Evolutionary conservation across 2,888 invertebrate species (phyloP), one percentile per base, ranked within the genome.

Genomic region (Eucera pruinosa): DNA sequence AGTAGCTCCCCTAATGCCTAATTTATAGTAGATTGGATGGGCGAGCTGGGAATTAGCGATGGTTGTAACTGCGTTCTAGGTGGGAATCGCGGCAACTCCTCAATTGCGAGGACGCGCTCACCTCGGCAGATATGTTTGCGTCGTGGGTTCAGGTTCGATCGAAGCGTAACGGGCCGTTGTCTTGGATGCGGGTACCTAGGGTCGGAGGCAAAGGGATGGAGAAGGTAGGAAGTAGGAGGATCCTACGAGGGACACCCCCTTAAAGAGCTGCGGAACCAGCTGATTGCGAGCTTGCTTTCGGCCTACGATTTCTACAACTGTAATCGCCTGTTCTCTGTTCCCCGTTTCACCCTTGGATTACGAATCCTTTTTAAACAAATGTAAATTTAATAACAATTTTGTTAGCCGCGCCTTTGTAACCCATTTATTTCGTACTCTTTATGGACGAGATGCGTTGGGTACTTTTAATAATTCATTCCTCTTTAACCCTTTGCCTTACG

Each of bases 161-260:
- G 90, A 90, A 89, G 90, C 86, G 91, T 91, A 91, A 91, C 91
- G 91, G 91, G 89, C 89, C 90, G 90, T 91, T 90, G 90, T 90
- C 90, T 90, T 88, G 89, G 88, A 91, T 91, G 91, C 91, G 91
- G 91, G 91, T 91, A 91, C 87, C 88, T 88, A 84, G 89, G 84
- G 84, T 82, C 80, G 80, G 81, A 84, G 78, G 84, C 82, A 83
- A 80, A 79, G 76, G 80, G 78, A 80, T 77, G 65, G 78, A 74
- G 83, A 79, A 76, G 75, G 81, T 80, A 74, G 78, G 78, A 82
- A 78, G 75, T 75, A 78, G 80, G 71, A 81, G 84, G 77, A 77
- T 77, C 65, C 78, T 79, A 67, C 74, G 39, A 73, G 80, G 64
- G 60, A 85, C 83, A 84, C 79, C 76, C 84, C 78, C 72, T 78